Evolutionary conservation across 2,888 invertebrate species (phyloP).

Genomic region (Pteria penguin): DNA sequence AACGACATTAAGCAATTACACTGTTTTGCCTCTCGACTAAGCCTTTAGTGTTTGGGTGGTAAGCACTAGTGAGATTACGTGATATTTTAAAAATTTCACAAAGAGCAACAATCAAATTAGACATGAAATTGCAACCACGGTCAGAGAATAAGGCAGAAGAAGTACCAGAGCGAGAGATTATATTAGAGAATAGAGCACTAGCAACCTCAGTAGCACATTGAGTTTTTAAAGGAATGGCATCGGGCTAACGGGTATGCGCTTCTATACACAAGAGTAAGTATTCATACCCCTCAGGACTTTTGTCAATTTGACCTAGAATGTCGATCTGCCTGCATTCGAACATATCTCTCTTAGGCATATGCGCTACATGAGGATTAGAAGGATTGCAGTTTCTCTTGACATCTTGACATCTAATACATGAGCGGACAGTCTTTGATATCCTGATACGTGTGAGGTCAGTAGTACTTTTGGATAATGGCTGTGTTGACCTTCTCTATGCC

Average conservation of each 20-base stretch:
- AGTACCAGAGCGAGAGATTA: conserved; percentile 23
- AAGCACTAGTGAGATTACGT: background rate
- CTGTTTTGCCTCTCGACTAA: conserved; percentile 18
- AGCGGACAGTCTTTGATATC: conserved; percentile 28
- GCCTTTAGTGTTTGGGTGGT: conserved; percentile 27
- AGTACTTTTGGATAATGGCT: conserved; percentile 36
- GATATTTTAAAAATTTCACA: conserved; percentile 25
- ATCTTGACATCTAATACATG: conserved; percentile 16
- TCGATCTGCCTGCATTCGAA: conserved; percentile 27
- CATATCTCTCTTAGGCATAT: conserved; percentile 8
- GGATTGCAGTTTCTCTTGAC: no score
- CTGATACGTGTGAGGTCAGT: conserved; percentile 39
- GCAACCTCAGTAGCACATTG: conserved; percentile 28
- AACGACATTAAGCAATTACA: conserved; percentile 2
- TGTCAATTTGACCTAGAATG: conserved; percentile 25
- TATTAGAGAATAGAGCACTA: conserved; percentile 9
- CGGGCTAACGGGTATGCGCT: conserved; percentile 8
- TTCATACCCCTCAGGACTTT: conserved; percentile 17
- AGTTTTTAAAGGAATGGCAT: conserved; percentile 24
- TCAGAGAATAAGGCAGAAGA: conserved; percentile 16
- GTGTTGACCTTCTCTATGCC: conserved; percentile 20
- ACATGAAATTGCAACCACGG: conserved; percentile 26
- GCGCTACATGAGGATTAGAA: background rate
- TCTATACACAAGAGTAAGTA: conserved; percentile 21
- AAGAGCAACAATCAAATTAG: conserved; percentile 8